Base-by-base conservation (phyloP, 2,797 vertebrate genomes). In the Chloroceryle inda region DNA sequence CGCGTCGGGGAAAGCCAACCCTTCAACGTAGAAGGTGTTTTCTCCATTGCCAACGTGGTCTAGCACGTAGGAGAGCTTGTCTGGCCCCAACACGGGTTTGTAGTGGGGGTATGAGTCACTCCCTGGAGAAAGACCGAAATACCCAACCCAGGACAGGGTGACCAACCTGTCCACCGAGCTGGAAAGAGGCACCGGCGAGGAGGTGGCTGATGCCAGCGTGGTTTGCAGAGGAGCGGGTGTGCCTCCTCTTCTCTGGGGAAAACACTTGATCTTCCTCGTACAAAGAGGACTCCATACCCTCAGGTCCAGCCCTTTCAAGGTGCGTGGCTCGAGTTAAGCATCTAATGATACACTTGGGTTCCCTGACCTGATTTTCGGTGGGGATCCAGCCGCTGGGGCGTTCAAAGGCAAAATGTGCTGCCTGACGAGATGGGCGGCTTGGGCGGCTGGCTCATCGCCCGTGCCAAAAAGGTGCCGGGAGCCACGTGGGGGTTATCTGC, bases 11-110 rank as follows among this genome's bases (percentile, higher is more conserved):
- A 99, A 99, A 6, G 96, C 92, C 10, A 99, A 97, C 7, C 99
- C 99, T 93, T 99, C 99, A 85, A 99, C 98, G 0, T 98, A 99
- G 96, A 99, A 99, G 10, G 92, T 93, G 10, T 91, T 92, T 73
- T 97, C 95, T 5, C 13, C 90, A 1, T 96, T 98, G 1, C 98
- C 98, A 0, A 89, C 58, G 31, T 97, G 98, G 5, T 98, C 97
- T 89, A 99, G 98, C 21, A 93, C 73, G 26, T 98, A 93, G 6
- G 98, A 98, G 38, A 99, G 96, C 63, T 91, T 88, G 18, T 96
- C 42, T 0, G 90, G 97, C 31, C 98, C 98, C 95, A 99, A 71
- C 56, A 99, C 98, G 5, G 97, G 82, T 7, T 96, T 94, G 82
- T 97, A 98, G 59, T 47, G 90, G 23, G 75, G 58, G 1, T 17